Percentiles rank a stretch among this genome's conserved stretches.
These are phyloP conservation scores for Muscicapa striata DNA, from an alignment of 2,797 vertebrate species.

Conservation along the genomic window DNA sequence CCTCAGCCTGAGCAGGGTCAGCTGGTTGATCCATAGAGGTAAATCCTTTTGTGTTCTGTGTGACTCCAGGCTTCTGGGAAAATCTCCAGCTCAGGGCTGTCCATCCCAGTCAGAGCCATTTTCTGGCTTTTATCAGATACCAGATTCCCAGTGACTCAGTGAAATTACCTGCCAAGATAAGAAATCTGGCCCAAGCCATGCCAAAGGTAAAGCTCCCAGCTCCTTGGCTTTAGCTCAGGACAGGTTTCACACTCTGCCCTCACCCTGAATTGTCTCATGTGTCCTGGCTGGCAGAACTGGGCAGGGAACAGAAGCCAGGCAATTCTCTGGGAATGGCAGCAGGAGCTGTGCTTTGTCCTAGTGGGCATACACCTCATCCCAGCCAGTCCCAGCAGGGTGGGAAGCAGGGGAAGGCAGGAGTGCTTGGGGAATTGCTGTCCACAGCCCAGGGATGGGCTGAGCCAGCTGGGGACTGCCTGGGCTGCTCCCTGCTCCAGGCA, in stretches of 20 bases:
- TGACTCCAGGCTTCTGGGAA: neutral
- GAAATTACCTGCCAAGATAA: neutral
- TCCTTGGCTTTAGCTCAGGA: neutral
- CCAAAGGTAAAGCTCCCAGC: neutral
- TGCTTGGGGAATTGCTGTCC: neutral
- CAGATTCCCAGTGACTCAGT: neutral
- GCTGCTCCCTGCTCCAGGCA: neutral
- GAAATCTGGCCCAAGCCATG: neutral
- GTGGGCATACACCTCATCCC: neutral
- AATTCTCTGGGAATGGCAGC: neutral
- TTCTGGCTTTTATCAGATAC: neutral
- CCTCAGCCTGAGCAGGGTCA: neutral
- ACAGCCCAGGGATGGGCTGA: neutral
- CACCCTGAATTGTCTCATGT: fast-evolving
- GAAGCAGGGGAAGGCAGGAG: neutral
- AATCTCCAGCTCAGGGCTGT: neutral
- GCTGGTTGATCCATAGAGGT: neutral
- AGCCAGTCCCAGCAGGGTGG: neutral
- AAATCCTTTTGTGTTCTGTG: neutral
- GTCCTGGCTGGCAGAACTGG: neutral
- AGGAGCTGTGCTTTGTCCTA: neutral
- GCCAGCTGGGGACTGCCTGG: neutral
- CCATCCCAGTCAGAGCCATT: neutral
- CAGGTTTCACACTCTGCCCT: neutral
- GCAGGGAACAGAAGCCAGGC: neutral